Base-by-base conservation (phyloP, 2,113 vertebrate species). In the Chascanopsetta lugubris region DNA sequence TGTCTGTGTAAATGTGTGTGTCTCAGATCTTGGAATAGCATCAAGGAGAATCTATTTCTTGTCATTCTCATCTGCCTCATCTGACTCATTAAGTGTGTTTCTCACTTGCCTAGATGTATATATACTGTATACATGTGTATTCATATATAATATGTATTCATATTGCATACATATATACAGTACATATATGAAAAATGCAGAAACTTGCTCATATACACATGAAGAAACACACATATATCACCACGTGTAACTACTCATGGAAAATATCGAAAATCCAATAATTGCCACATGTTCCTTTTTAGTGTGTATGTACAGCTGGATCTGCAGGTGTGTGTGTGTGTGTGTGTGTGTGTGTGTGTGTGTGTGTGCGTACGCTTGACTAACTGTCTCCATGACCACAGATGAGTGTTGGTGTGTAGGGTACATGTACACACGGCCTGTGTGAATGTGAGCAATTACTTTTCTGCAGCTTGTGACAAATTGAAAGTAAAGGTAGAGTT, bases 51-150 rank as follows among this genome's bases (percentile, higher is more conserved):
- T 55, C 67, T 75, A 60, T 82, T 77, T 60, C 32, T 54, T 75
- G 68, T 81, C 18, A 6, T 47, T 74, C 40, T 61, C 59, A 47
- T 67, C 43, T 57, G 34, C 61, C 29, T 68, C n/a, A n/a, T 75
- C 70, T 75, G 78, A n/a, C n/a, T 84, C 79, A 86, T 71, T 83
- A 61, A 74, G 26, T 36, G 60, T 38, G 54, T 48, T 63, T 48
- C 68, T 75, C 63, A 53, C 79, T 77, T 64, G 68, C 69, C 75
- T 82, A 72, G 49, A 77, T 75, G 77, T 40, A 79, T 68, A 72
- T 34, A 59, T 61, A 25, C 62, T 34, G 61, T 61, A 24, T n/a
- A n/a, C n/a, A n/a, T n/a, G n/a, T n/a, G n/a, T n/a, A n/a, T n/a
- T n/a, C n/a, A n/a, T n/a, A n/a, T n/a, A n/a, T n/a, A n/a, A n/a